Base-by-base conservation (phyloP, 2,797 vertebrate species). In the Otolemur crassicaudatus region DNA sequence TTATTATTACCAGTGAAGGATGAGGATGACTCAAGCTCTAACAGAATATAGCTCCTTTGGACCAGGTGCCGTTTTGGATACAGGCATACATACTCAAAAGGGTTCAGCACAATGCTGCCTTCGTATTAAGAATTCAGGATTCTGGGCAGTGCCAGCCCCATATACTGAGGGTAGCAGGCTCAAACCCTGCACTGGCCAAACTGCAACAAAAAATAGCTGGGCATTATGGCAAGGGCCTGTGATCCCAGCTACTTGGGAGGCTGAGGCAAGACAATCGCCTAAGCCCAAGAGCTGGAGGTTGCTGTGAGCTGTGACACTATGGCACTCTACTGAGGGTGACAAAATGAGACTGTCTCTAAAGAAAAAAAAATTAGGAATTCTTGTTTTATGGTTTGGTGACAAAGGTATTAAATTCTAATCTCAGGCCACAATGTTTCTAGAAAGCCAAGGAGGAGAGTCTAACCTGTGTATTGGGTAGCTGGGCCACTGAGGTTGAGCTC, bases 1-100 rank as follows among this genome's bases (percentile, higher is more conserved):
- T 92, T 91, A 93, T 69, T 96, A 93, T 95, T 90, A 91, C 56
- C 80, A 90, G 25, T 87, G 65, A 87, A 9, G 49, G 4, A 27
- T 87, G 29, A 43, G 8, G 8, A 73, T 91, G 89, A 95, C 34
- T 97, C 92, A 94, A 6, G 8, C 34, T 89, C 17, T 82, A 20
- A 20, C 14, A 53, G 40, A 96, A 96, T 69, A 73, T 4, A n/a
- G 12, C 56, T 77, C 34, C 20, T 87, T 97, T 25, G 70, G 20
- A 73, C 8, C 17, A 43, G 53, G 12, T 17, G 60, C 14, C 40
- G 40, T 87, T 97, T 91, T 91, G 75, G 25, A 70, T 27, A 69
- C 13, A n/a, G 46, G 23, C 40, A 13, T 77, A 6, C 11, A 22
- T 34, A 37, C 2, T 40, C 13, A 19, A 91, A 83, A 87, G 1